Conservation (phyloP, 2,113 vertebrate genomes). For the Narcine bancroftii region DNA sequence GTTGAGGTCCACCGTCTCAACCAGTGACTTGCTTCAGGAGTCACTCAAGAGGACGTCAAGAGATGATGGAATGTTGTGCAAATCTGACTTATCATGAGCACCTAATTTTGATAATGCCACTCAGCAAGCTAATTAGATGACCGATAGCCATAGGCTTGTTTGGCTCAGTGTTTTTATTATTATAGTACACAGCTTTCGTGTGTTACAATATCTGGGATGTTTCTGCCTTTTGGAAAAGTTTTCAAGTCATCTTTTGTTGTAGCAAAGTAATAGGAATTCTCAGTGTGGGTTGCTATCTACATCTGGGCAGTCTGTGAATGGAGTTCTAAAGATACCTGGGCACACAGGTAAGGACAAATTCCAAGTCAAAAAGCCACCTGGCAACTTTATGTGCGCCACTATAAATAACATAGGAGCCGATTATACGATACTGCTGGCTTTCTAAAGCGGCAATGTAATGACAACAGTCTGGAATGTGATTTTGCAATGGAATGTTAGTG, state of each 20-base stretch:
- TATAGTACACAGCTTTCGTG: not conserved
- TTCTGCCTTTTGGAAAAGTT: not conserved
- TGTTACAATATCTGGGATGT: not conserved
- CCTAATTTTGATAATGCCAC: not conserved
- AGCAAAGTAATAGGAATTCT: not conserved
- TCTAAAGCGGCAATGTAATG: not conserved
- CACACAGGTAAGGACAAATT: not conserved
- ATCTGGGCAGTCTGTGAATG: not conserved
- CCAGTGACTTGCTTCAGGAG: not conserved
- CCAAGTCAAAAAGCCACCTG: not conserved
- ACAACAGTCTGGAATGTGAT: not conserved
- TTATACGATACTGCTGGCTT: not conserved
- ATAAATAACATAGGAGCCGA: not conserved
- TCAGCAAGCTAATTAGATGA: not conserved
- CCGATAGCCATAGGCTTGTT: not conserved
- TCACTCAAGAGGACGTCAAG: not conserved
- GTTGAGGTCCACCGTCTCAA: constrained; percentile 6
- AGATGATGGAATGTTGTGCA: not conserved
- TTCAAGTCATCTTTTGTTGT: not conserved
- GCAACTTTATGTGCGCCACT: not conserved
- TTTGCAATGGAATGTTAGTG: not conserved
- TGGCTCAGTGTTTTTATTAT: not conserved
- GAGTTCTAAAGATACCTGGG: not conserved
- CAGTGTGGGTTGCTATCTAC: not conserved
- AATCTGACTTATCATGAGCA: not conserved